A percentile compares a stretch with the other conserved stretches of the same genome.
Evolutionary conservation across 1,140 invertebrate genomes (phyloP).

Genomic region (Mylabris phalerata): DNA sequence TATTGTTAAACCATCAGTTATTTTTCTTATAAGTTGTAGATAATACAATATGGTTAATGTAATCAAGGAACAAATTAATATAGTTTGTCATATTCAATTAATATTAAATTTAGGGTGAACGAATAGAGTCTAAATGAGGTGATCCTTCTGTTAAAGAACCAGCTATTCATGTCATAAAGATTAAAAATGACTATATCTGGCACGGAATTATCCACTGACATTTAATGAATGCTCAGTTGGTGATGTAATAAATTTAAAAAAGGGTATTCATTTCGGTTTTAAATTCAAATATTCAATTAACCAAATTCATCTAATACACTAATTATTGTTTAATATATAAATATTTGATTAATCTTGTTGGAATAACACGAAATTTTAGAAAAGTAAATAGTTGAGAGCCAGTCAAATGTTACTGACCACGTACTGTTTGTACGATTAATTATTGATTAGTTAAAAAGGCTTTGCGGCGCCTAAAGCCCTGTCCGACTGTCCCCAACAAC

Average conservation of each 20-base stretch:
- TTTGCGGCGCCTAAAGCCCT: slow-evolving; percentile 10
- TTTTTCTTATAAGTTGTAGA: not conserved
- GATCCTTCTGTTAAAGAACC: slow-evolving; percentile 10
- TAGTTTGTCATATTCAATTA: slow-evolving; percentile 29
- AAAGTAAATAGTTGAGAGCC: not conserved
- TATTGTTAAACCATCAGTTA: too few relatives aligned
- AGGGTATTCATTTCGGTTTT: too few relatives aligned
- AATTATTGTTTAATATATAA: slow-evolving; percentile 10
- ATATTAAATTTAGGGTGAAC: slow-evolving; percentile 8
- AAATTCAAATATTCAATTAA: too few relatives aligned
- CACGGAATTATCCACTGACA: slow-evolving; percentile 16
- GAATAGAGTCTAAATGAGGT: slow-evolving; percentile 20
- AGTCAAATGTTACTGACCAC: slow-evolving; percentile 1
- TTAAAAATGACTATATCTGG: slow-evolving; percentile 14
- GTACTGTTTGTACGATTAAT: slow-evolving; percentile 20
- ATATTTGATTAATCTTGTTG: slow-evolving; percentile 3
- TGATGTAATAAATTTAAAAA: slow-evolving; percentile 5
- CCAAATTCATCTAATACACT: not conserved
- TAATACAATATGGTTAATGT: slow-evolving; percentile 14
- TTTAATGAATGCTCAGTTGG: slow-evolving; percentile 13
- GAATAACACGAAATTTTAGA: not conserved
- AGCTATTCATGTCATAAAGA: slow-evolving; percentile 16
- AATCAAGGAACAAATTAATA: slow-evolving; percentile 22
- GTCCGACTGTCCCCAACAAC: slow-evolving; percentile 11
- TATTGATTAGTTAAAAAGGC: slow-evolving; percentile 23